Base-by-base conservation (phyloP, 2,113 vertebrate genomes). In the Thamnaconus septentrionalis region DNA sequence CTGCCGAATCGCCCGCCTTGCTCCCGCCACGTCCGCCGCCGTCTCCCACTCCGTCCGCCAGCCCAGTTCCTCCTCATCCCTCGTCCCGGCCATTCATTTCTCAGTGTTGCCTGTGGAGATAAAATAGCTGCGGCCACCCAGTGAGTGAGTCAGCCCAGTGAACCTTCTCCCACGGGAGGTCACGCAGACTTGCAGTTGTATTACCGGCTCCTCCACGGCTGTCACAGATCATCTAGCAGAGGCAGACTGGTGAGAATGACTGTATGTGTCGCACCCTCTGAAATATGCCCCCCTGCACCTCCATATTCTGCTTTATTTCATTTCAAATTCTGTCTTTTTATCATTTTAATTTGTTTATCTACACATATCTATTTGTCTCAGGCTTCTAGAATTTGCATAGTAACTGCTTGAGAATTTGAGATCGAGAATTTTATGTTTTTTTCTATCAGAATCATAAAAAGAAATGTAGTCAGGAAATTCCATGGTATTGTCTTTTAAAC, bases 61-160 rank as follows among this genome's bases (percentile, higher is more conserved):
- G 18, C 59, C 56, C 3, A 48, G 59, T 66, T 59, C 63, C 41
- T 54, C 50, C 56, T 66, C 53, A 63, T 74, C 60, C 65, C 60
- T 61, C 51, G 11, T 70, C 65, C 59, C 61, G 73, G 50, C 65
- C 75, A 61, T 77, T 79, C 62, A 59, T 61, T 70, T 77, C 63
- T 74, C 74, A 66, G 61, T 61, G 71, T 77, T 76, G 67, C 82
- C 68, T 45, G 58, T 52, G 42, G 84, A 80, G 73, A 87, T 80
- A 69, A 84, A 83, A 75, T 40, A 59, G 61, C 63, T 59, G 6
- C 61, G 63, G 63, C 58, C 61, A 48, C 49, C 46, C 50, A 64
- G 47, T 31, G 66, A 77, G 73, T 41, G 59, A 75, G 54, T 69
- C 59, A n/a, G 57, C 66, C 47, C 56, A 0, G 12, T 69, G 73